Evolutionary conservation across 2,888 invertebrate species (phyloP).

Genomic region (Campopleginae sp.): DNA sequence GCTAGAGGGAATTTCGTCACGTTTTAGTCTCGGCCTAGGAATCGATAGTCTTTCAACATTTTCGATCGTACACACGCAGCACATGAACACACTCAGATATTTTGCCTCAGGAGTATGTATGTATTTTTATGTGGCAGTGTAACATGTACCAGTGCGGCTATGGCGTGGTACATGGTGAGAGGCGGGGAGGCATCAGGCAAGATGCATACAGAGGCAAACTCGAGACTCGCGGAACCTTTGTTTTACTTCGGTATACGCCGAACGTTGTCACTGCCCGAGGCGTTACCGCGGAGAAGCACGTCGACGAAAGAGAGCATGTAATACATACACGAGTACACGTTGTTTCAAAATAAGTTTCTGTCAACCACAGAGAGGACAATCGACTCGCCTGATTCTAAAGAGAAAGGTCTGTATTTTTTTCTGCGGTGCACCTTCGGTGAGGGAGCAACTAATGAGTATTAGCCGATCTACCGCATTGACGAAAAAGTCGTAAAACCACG

Average conservation of each 20-base stretch:
- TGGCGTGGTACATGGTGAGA: not conserved
- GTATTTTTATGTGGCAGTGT: constrained; percentile 14
- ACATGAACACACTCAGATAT: not conserved
- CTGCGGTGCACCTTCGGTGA: not conserved
- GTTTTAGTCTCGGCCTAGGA: constrained; percentile 32
- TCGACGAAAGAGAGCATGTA: constrained; percentile 46
- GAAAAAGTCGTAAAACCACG: not conserved
- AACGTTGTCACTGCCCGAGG: constrained; percentile 58
- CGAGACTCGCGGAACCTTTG: constrained; percentile 43
- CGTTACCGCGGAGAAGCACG: constrained; percentile 57
- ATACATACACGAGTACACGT: not conserved
- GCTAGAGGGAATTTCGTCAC: constrained; percentile 47
- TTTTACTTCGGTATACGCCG: constrained; percentile 55
- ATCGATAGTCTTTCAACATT: constrained; percentile 43
- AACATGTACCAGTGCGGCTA: constrained; percentile 16
- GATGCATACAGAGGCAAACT: constrained; percentile 52
- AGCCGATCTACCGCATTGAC: not conserved
- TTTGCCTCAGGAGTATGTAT: not conserved
- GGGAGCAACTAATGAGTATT: not conserved
- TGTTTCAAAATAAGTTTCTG: constrained; percentile 4
- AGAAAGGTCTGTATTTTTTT: not conserved
- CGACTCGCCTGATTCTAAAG: not conserved
- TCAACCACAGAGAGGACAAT: not conserved
- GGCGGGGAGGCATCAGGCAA: not conserved
- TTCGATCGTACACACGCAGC: not conserved